Percentiles rank a stretch among this genome's conserved stretches.
These are phyloP conservation scores for Anthophora plumipes DNA, from an alignment of 2,888 invertebrate species.

Conservation along the genomic window DNA sequence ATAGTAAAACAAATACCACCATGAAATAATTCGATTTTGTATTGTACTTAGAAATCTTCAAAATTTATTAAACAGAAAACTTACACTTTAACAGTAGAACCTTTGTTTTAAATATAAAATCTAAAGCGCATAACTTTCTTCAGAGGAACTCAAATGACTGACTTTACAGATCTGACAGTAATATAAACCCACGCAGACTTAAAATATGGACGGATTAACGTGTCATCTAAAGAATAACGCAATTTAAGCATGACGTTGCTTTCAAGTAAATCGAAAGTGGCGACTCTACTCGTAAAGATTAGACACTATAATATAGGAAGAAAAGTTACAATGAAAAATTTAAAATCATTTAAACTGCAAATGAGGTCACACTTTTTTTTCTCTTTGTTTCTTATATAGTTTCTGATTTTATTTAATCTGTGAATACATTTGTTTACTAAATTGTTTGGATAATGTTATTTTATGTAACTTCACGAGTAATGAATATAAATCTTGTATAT, in stretches of 20 bases:
- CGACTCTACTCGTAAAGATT: background rate
- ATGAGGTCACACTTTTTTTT: background rate
- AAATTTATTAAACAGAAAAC: background rate
- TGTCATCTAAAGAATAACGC: conserved; percentile 35
- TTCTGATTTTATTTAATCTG: background rate
- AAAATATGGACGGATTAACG: conserved; percentile 29
- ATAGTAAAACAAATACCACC: background rate
- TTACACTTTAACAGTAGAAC: background rate
- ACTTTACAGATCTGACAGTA: background rate
- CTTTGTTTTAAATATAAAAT: background rate
- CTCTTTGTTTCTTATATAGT: background rate
- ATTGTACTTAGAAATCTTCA: background rate
- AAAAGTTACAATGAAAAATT: background rate
- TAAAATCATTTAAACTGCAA: background rate
- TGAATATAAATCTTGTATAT: too few species aligned
- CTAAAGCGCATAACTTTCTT: background rate
- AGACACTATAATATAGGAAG: background rate
- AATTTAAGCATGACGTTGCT: conserved; percentile 50
- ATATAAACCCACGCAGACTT: conserved; percentile 20
- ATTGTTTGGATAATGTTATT: background rate
- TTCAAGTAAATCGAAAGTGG: background rate
- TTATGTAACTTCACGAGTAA: background rate
- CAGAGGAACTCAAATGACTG: background rate
- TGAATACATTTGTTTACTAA: too few species aligned
- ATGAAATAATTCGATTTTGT: background rate